Evolutionary conservation across 2,888 invertebrate genomes (phyloP), one percentile per base, ranked within the genome.

Genomic region (Myopa testacea): DNA sequence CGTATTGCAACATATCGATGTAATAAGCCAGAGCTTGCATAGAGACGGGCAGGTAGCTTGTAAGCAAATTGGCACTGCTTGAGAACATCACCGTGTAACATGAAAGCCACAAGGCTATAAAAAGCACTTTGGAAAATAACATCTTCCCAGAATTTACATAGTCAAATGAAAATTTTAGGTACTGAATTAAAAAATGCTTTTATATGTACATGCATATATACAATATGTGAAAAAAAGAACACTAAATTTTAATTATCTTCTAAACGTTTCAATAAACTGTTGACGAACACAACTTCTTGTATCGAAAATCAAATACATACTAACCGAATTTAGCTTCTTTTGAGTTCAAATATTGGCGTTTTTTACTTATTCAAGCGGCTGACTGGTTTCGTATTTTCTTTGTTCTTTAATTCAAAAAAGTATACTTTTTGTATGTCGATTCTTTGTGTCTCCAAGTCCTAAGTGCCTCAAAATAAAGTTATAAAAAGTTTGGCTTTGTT

Each of bases 21-120:
- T 88, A 89, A 80, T 90, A 90, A 45, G 89, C 88, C 76, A 90
- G 79, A 4, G 88, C 88, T 81, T 90, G 90, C 90, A 90, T 90
- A 16, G 86, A 86, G 4, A 89, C 87, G 67, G 90, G 88, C 78
- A 90, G 82, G 80, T 89, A 90, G 79, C 86, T 89, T 34, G 85
- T 84, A 45, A 88, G 81, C 71, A 89, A 83, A 78, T 84, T 84
- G 26, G 84, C 83, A 71, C 60, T 40, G n/a, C 50, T 34, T 14
- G 60, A 45, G 12, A 14, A 12, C 19, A 37, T 2, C 4, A 10
- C 19, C 6, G 34, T 50, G 12, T n/a, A 65, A 12, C 38, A 10
- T n/a, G 55, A 16, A 26, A 75, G 40, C 38, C 58, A 14, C 4
- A 58, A 14, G 4, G 50, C 10, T n/a, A 65, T 16, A 12, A 16